phyloP scores from a whole-genome alignment of 2,113 vertebrate genomes.

The Nyctibius bracteatus region DNA sequence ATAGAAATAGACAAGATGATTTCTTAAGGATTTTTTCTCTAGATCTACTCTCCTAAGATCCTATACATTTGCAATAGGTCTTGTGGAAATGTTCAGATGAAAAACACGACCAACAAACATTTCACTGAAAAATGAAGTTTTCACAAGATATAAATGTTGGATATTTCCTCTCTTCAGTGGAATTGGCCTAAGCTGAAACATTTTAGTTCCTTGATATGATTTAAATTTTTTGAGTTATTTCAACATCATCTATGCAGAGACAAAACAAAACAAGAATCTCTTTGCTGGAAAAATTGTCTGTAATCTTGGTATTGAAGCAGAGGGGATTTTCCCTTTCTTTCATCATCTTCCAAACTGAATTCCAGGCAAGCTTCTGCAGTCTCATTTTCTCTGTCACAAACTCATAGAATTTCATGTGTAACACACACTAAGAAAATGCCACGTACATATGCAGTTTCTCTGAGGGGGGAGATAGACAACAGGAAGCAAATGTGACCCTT shows the following conservation, averaged over 20 bases:
- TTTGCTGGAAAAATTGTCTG: neutral
- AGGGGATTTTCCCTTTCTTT: neutral
- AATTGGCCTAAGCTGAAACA: neutral
- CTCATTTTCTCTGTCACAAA: neutral
- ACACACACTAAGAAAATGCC: neutral
- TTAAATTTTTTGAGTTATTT: neutral
- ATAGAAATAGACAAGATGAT: neutral
- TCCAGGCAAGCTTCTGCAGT: neutral
- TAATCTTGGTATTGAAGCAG: neutral
- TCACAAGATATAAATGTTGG: neutral
- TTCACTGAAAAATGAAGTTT: neutral
- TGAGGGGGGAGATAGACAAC: neutral
- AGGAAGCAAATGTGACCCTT: neutral
- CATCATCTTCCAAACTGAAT: conserved; percentile 11
- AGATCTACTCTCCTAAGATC: neutral
- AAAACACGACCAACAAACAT: neutral
- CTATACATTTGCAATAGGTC: neutral
- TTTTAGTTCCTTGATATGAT: neutral
- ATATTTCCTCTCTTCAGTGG: neutral
- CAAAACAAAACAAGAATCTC: neutral
- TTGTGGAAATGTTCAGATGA: neutral
- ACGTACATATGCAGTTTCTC: neutral
- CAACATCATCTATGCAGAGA: neutral
- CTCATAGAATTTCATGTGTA: neutral
- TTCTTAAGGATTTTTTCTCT: neutral